Evolutionary conservation across 2,113 vertebrate genomes (phyloP).

Genomic region (Neogobius melanostomus): DNA sequence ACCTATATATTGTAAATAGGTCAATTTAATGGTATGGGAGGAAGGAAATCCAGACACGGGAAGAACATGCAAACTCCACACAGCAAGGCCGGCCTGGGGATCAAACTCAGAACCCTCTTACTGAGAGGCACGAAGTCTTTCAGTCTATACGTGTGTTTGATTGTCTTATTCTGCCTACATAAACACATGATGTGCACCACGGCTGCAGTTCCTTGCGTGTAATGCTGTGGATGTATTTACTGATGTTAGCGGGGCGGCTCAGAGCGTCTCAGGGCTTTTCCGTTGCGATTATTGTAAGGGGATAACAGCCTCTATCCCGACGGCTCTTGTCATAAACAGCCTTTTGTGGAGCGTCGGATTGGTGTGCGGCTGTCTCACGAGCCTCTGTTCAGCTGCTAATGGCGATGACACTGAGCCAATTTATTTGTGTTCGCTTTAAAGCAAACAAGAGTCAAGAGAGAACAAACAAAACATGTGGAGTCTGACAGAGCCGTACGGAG

Average conservation of each 20-base stretch:
- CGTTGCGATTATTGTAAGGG: conserved; percentile 61
- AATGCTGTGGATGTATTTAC: conserved; percentile 51
- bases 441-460: conserved; percentile 53
- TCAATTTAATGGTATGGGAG: too few relatives aligned
- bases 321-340: conserved; percentile 56
- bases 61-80: too few relatives aligned
- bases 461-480: conserved; percentile 56
- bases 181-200: conserved; percentile 21
- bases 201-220: conserved; percentile 27
- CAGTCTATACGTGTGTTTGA: too few relatives aligned
- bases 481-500: conserved; percentile 40
- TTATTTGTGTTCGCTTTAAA: conserved; percentile 60
- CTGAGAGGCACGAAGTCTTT: too few relatives aligned
- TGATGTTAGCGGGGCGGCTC: conserved; percentile 51
- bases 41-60: too few relatives aligned
- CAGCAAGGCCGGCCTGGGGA: too few relatives aligned
- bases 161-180: too few relatives aligned
- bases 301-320: conserved; percentile 62
- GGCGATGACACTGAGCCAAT: conserved; percentile 64
- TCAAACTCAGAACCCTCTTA: too few relatives aligned
- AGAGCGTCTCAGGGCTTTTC: conserved; percentile 28
- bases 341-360: conserved; percentile 66
- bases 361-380: conserved; percentile 46
- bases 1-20: too few relatives aligned
- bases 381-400: conserved; percentile 54